Base-by-base conservation (phyloP, 2,888 invertebrate genomes). In the Steromphala cineraria region DNA sequence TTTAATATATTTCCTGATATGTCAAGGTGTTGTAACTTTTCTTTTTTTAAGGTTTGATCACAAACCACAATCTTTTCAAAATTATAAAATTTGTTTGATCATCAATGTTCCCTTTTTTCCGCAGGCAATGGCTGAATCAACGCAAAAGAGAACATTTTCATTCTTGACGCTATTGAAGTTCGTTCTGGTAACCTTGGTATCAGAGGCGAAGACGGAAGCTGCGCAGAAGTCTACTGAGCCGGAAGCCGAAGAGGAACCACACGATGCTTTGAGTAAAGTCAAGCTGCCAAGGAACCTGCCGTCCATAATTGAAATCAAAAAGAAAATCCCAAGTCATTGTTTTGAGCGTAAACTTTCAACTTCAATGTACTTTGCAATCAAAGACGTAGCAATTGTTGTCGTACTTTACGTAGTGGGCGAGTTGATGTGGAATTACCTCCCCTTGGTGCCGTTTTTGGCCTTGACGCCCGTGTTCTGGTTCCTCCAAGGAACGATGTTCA, bases 401-500 rank as follows among this genome's bases (percentile, higher is more conserved):
- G 78, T 75, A 2, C 80, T 89, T 1, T 90, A 87, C 67, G 21
- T 78, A 19, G 10, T 84, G 24, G 83, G 79, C 13, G 82, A 86
- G 55, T 82, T 81, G 79, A 67, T 80, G 24, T 83, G 83, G 82
- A 40, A 56, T 19, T 74, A 52, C 13, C 75, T 82, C 13, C 81
- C 82, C 13, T 24, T 31, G 2, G 7, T 46, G 1, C 31, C 79
- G 53, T 79, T 81, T 31, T 78, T 82, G 46, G 19, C 83, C 0
- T 46, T 87, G 13, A 86, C 88, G 56, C 86, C 91, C 1, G 52
- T 87, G 19, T 92, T 91, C 86, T 91, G 90, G 91, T 86, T 89
- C 5, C 52, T 91, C 5, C 91, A 92, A 81, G 92, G 92, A 36
- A 91, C 92, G 0, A 76, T 91, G 46, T 90, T 92, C 78, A 90